Base-by-base conservation (phyloP, 2,797 vertebrate genomes). In the Fringilla coelebs region DNA sequence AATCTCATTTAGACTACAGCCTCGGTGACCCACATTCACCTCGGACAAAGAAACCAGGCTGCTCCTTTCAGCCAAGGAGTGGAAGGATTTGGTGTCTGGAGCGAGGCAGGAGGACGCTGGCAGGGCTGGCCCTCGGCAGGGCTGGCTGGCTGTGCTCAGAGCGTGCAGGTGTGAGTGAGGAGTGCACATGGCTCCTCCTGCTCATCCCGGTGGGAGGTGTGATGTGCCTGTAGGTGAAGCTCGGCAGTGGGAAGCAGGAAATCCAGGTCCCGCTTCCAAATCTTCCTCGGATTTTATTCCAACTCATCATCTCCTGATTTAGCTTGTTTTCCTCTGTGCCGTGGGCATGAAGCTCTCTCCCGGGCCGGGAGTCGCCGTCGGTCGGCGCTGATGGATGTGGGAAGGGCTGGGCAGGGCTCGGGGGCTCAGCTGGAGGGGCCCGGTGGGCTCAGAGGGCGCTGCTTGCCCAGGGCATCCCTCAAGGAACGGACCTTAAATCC, bases 61-160 rank as follows among this genome's bases (percentile, higher is more conserved):
- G 89, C 79, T 88, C 15, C 32, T 77, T 60, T 5, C 54, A 52
- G 29, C 28, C 40, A 0, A 5, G 70, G 76, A 46, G 13, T 21
- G 9, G 0, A 18, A 61, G 52, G 45, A 48, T 17, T 31, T 32
- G 34, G 17, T 10, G 51, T 32, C 19, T 51, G 71, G 17, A 16
- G 46, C 0, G 0, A 31, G 55, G 28, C 16, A n/a, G 57, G 22
- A 24, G 6, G 40, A 2, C 0, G 2, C 13, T 54, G 52, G 31
- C 22, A 48, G 46, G 46, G 17, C 49, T 40, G 40, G 40, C 40
- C 40, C 40, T 40, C 11, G 40, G 40, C 48, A 10, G 49, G 49
- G 49, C 2, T 38, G 46, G 19, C 52, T 17, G 18, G 2, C 40
- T 3, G 49, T 5, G 57, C 12, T 22, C 26, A 3, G 68, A 45